Conservation (phyloP, 2,888 invertebrate species). For the Oscheius sp. region DNA sequence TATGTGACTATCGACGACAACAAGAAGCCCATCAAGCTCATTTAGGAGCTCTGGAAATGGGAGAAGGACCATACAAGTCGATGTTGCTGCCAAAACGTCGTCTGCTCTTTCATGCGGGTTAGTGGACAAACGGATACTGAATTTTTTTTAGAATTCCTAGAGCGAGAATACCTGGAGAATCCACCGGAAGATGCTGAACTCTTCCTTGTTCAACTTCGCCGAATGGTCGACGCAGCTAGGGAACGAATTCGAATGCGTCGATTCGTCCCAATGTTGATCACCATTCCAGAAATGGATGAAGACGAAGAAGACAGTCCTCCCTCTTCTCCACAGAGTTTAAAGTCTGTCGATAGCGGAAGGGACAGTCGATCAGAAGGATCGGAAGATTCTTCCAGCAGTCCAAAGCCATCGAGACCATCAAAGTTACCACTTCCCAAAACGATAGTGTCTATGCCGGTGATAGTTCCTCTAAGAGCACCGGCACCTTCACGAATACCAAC, state of each 20-base stretch:
- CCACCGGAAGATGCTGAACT: slow-evolving; percentile 90
- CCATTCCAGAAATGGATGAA: slow-evolving; percentile 46
- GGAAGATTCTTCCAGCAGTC: slow-evolving; percentile 2
- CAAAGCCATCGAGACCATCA: slow-evolving; percentile 32
- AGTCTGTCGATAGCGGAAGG: slow-evolving; percentile 44
- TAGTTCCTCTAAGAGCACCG: slow-evolving; percentile 16
- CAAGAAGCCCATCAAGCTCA: slow-evolving; percentile 30
- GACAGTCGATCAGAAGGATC: slow-evolving; percentile 34
- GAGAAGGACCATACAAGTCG: slow-evolving; percentile 6
- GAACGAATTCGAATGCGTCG: slow-evolving; percentile 55
- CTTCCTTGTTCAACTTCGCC: slow-evolving; percentile 81
- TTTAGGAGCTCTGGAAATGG: not conserved
- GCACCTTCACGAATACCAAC: slow-evolving; percentile 27
- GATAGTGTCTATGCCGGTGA: slow-evolving; percentile 22
- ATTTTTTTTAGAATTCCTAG: slow-evolving; percentile 74
- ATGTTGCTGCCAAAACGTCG: slow-evolving; percentile 29
- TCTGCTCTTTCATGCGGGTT: slow-evolving; percentile 40
- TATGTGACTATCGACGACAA: slow-evolving; percentile 53
- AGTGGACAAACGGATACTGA: not conserved
- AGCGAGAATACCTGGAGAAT: slow-evolving; percentile 84
- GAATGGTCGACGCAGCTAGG: slow-evolving; percentile 42
- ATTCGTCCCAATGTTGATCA: slow-evolving; percentile 48
- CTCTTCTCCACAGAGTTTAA: slow-evolving; percentile 31
- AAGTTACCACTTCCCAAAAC: slow-evolving; percentile 36
- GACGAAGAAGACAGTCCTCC: not conserved